Evolutionary conservation across 2,113 vertebrate species (phyloP), one percentile per base, ranked within the genome.

Genomic region (Rhipidura dahli): DNA sequence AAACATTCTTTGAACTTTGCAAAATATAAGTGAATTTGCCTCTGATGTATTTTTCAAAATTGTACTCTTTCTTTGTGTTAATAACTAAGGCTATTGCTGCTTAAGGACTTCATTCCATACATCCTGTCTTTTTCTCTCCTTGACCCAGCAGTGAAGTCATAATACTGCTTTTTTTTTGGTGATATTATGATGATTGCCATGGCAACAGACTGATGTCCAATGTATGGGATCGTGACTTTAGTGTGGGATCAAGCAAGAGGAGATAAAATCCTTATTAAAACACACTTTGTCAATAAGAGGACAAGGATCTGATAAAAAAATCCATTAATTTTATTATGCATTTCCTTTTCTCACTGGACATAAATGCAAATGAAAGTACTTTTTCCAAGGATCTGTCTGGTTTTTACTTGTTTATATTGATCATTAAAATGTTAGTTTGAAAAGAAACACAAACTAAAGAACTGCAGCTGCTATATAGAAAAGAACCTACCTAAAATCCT

Each of bases 111-210:
- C 71, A 88, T 95, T 70, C 35, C 15, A 69, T 70, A 39, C 33
- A 93, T 35, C 57, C 35, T 90, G 71, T 81, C 51, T 89, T 89
- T 95, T 85, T 88, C 75, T 96, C 79, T 83, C 79, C 70, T 87
- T 97, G 77, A 89, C 95, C 90, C 91, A 94, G 82, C 89, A 92
- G 83, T 91, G 92, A 96, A 97, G 91, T 94, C 87, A 94, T 85
- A 97, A 96, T 91, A 57, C 89, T 16, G n/a, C 75, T 57, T 95
- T 97, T 95, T 97, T 95, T 97, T 95, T 96, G 90, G 96, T 96
- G 94, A 89, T 90, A 94, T 24, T 93, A 81, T 6, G 21, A 86
- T 96, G 56, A 96, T 98, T 98, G 97, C 98, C 97, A 98, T 98
- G 96, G 97, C 94, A 98, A 98, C 97, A 79, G 73, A 94, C 94